Percentiles rank a stretch among this genome's conserved stretches.
Conservation (phyloP, 1,140 invertebrate species). For the Drosophila leontia region DNA sequence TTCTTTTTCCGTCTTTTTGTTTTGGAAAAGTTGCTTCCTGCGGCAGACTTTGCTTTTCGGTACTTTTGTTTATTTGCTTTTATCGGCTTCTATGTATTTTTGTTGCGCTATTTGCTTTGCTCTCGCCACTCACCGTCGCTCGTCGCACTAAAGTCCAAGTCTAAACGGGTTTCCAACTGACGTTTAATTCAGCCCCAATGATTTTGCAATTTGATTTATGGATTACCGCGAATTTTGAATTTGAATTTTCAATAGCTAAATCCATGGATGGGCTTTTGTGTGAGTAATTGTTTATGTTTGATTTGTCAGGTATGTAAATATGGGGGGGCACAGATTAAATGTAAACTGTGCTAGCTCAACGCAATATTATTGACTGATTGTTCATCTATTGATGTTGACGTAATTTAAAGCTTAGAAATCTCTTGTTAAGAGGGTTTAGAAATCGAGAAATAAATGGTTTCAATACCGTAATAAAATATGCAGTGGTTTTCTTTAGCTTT, state of each 20-base stretch:
- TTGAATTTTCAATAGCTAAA: constrained; percentile 19
- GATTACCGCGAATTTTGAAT: constrained; percentile 26
- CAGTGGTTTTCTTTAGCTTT: no score
- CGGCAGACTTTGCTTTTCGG: constrained; percentile 67
- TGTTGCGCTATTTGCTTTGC: constrained; percentile 28
- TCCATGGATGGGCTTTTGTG: neutral
- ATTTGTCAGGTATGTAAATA: constrained; percentile 29
- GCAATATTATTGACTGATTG: constrained; percentile 9
- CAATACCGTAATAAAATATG: neutral
- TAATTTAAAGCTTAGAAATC: neutral
- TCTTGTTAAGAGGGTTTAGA: neutral
- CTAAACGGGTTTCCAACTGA: constrained; percentile 45
- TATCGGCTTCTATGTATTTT: constrained; percentile 42
- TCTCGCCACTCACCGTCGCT: constrained; percentile 7
- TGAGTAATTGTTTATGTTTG: constrained; percentile 34
- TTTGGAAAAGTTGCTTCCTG: constrained; percentile 48
- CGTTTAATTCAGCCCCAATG: constrained; percentile 46
- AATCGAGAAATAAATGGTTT: no score
- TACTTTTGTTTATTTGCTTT: constrained; percentile 52
- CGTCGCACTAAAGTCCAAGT: constrained; percentile 33
- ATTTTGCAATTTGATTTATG: constrained; percentile 48
- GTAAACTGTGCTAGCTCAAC: constrained; percentile 3
- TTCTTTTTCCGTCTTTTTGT: constrained; percentile 25
- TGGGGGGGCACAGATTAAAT: constrained; percentile 16
- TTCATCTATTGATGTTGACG: neutral